Base-by-base conservation (phyloP, 2,888 invertebrate species). In the Spodoptera littoralis region DNA sequence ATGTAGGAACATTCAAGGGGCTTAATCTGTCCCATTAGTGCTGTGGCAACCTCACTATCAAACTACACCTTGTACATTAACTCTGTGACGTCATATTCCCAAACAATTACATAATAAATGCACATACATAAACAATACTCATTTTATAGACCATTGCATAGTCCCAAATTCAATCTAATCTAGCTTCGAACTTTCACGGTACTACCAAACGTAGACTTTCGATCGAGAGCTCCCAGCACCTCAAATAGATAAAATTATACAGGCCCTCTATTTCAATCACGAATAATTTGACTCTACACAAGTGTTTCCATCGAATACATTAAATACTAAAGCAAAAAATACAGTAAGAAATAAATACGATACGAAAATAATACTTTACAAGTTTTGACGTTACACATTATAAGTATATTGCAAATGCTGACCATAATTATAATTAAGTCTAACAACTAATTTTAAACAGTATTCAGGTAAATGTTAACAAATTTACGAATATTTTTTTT, bases 61-160 rank as follows among this genome's bases (percentile, higher is more conserved):
- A 43, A 30, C 24, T 46, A 50, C 55, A 43, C 55, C 30, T 72
- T 45, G 44, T 13, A 51, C 13, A 30, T 56, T n/a, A 49, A 48
- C 30, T 36, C 27, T 36, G 30, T 65, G 53, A 58, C 54, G 47
- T 49, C 54, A 11, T 46, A 54, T 54, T 57, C 54, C 48, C 48
- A 55, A 55, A 70, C 59, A 70, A 68, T 72, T 57, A 63, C 62
- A 60, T 43, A 45, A 57, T 69, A 77, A 75, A 77, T 72, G 65
- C 65, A 77, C 60, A 62, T 65, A 63, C 64, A 55, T 60, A 42
- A 62, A 70, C 55, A 70, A 63, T 52, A 56, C 61, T 36, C 51
- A 51, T 60, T 65, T 69, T 70, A 73, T 54, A 64, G 73, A 78
- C 76, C 59, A 76, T 76, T 68, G 59, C 12, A 78, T 68, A 77